Evolutionary conservation across 2,888 invertebrate genomes (phyloP).

Genomic region (Phytoseiulus persimilis): DNA sequence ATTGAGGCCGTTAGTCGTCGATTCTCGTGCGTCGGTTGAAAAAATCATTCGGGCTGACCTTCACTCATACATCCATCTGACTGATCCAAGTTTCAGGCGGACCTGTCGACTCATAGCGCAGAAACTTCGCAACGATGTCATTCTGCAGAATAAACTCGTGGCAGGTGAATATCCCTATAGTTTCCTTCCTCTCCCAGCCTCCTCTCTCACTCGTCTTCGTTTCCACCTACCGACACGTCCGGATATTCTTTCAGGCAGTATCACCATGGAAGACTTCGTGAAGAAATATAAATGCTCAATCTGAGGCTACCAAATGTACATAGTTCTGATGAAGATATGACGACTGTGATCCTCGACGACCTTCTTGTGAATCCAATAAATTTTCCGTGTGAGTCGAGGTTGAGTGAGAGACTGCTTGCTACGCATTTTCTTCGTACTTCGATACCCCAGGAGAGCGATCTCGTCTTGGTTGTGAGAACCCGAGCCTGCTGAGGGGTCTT

Average conservation of each 20-base stretch:
- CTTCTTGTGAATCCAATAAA: no score
- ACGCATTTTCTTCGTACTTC: no score
- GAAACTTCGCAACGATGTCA: slow-evolving; percentile 19
- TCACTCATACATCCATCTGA: neutral
- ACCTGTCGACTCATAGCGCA: slow-evolving; percentile 16
- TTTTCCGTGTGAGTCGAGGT: no score
- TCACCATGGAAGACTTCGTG: slow-evolving; percentile 15
- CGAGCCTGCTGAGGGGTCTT: no score
- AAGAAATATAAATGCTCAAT: slow-evolving; percentile 1
- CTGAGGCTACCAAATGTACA: neutral
- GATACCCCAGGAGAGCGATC: no score
- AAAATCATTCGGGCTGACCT: neutral
- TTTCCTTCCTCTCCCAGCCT: no score
- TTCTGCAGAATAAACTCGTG: slow-evolving; percentile 20
- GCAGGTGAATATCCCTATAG: neutral
- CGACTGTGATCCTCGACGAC: no score
- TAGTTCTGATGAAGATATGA: neutral
- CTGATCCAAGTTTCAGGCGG: neutral
- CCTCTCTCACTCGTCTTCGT: neutral
- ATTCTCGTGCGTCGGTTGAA: neutral
- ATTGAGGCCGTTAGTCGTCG: neutral
- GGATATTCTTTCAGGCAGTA: neutral
- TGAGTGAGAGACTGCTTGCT: no score
- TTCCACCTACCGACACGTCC: neutral
- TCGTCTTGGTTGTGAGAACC: no score